These are phyloP conservation scores for Smutsia temminckii DNA, from an alignment of 2,797 vertebrate species.

Conservation along the genomic window DNA sequence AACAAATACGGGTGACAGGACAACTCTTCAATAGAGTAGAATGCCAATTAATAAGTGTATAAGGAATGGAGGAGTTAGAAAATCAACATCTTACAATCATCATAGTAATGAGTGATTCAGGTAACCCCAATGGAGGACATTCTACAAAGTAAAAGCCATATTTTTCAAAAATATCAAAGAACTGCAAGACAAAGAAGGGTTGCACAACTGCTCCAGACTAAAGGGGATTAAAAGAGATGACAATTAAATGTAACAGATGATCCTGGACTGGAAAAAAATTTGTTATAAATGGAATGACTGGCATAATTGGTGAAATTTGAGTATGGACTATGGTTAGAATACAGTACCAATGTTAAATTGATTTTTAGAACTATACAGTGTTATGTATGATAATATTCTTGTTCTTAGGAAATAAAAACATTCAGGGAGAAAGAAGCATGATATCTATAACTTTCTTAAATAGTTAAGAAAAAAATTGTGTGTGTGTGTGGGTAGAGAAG, in stretches of 20 bases:
- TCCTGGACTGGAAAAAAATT: not conserved
- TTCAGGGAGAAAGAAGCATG: slow-evolving; percentile 3
- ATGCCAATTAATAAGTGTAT: slow-evolving; percentile 7
- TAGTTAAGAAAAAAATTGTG: not conserved
- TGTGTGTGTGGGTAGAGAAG: not conserved
- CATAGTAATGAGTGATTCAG: not conserved
- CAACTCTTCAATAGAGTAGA: not conserved
- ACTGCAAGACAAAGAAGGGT: slow-evolving; percentile 15
- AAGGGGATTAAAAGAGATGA: slow-evolving; percentile 28
- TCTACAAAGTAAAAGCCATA: slow-evolving; percentile 36
- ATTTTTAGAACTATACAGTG: not conserved
- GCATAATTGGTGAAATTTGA: not conserved
- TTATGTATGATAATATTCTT: not conserved
- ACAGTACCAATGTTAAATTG: not conserved
- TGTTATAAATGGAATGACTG: not conserved
- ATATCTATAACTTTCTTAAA: not conserved
- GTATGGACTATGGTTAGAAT: not conserved
- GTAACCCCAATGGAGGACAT: not conserved
- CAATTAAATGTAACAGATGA: not conserved
- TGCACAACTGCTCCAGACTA: not conserved
- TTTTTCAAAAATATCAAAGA: not conserved
- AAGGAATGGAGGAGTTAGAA: not conserved
- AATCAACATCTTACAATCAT: slow-evolving; percentile 7
- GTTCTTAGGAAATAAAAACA: slow-evolving; percentile 36
- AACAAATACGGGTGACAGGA: slow-evolving; percentile 25